Percentiles rank a stretch among this genome's conserved stretches.
Evolutionary conservation across 2,797 vertebrate species (phyloP).

Genomic region (Epinephelus awoara): DNA sequence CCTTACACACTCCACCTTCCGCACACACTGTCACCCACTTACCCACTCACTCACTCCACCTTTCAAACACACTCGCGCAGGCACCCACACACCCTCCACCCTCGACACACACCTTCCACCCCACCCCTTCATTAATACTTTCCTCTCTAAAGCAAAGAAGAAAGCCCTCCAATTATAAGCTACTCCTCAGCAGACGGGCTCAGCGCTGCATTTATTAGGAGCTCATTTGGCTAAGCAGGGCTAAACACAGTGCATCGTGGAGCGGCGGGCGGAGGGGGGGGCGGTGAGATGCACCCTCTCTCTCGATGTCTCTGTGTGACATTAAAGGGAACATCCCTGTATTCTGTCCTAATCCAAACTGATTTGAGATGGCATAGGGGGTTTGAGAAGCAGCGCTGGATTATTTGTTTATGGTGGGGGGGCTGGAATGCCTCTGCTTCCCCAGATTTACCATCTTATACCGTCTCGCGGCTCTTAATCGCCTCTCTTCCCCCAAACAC

Average conservation of each 20-base stretch:
- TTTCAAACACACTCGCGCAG: slow-evolving; percentile 47
- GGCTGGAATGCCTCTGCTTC: slow-evolving; percentile 68
- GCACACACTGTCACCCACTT: slow-evolving; percentile 56
- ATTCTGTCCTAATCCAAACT: slow-evolving; percentile 87
- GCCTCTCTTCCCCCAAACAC: slow-evolving; percentile 81
- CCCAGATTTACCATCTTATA: slow-evolving; percentile 83
- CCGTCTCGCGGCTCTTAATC: slow-evolving; percentile 81
- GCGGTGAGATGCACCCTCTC: slow-evolving; percentile 59
- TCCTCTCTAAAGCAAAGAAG: slow-evolving; percentile 78
- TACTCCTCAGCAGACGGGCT: slow-evolving; percentile 77
- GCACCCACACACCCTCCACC: slow-evolving; percentile 50
- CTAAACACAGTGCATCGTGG: slow-evolving; percentile 77
- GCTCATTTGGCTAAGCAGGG: slow-evolving; percentile 88
- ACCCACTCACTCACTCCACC: slow-evolving; percentile 59
- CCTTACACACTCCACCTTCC: slow-evolving; percentile 60
- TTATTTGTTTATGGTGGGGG: slow-evolving; percentile 86
- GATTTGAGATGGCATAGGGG: slow-evolving; percentile 83
- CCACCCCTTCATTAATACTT: slow-evolving; percentile 84
- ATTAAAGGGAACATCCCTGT: slow-evolving; percentile 85
- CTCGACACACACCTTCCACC: slow-evolving; percentile 69
- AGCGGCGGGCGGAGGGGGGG: slow-evolving; percentile 22
- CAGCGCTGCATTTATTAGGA: slow-evolving; percentile 85
- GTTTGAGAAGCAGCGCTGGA: slow-evolving; percentile 74
- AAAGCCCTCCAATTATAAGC: slow-evolving; percentile 85
- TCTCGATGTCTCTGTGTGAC: slow-evolving; percentile 67